Percentiles rank a stretch among this genome's conserved stretches.
Conservation (phyloP, 2,888 invertebrate species). For the Tenthredo distinguenda region DNA sequence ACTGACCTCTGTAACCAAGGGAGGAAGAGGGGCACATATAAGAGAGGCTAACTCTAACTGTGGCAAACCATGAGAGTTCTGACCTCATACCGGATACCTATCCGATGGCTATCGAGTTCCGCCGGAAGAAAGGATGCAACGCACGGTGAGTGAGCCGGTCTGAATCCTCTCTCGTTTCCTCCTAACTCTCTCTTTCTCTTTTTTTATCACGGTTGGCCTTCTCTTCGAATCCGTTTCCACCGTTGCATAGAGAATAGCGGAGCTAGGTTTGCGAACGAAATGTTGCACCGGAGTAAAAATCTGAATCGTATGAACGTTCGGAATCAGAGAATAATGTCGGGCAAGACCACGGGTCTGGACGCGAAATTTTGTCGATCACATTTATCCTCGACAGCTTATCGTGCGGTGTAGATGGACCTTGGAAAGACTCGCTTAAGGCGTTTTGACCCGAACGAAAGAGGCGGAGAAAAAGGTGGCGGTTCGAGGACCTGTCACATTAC, state of each 20-base stretch:
- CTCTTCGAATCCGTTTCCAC: background rate
- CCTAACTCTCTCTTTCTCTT: slow-evolving; percentile 29
- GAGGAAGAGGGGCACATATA: background rate
- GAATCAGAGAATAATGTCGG: background rate
- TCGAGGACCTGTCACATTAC: slow-evolving; percentile 77
- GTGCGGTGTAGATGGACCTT: slow-evolving; percentile 14
- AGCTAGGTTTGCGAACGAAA: background rate
- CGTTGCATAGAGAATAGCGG: background rate
- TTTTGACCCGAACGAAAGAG: slow-evolving; percentile 39
- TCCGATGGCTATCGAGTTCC: slow-evolving; percentile 75
- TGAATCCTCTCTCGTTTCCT: slow-evolving; percentile 52
- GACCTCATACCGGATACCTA: slow-evolving; percentile 60
- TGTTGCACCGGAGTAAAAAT: background rate
- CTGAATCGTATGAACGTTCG: background rate
- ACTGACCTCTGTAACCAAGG: background rate
- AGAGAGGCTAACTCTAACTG: slow-evolving; percentile 22
- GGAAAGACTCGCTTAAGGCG: slow-evolving; percentile 38
- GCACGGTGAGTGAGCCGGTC: slow-evolving; percentile 57
- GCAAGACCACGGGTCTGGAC: background rate
- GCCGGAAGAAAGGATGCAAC: slow-evolving; percentile 73
- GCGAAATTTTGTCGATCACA: slow-evolving; percentile 14
- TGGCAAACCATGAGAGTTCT: slow-evolving; percentile 30
- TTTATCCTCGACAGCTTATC: slow-evolving; percentile 18
- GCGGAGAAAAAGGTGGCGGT: slow-evolving; percentile 46
- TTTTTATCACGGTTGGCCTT: background rate